Conservation (phyloP, 1,140 invertebrate species). For the Drosophila nigrodunni region DNA sequence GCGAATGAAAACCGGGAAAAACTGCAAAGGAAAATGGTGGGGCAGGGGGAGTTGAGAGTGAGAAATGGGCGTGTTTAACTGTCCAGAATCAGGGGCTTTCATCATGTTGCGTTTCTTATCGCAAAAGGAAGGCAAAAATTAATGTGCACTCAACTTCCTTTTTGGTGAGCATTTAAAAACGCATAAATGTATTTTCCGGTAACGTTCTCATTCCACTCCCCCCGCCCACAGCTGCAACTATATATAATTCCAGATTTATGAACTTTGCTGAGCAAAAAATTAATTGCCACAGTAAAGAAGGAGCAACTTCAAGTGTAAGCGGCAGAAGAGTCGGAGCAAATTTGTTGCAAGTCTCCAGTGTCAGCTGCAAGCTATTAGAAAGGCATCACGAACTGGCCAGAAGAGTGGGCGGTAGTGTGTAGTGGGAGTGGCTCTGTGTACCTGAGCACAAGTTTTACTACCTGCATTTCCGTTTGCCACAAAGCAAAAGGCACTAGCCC, state of each 20-base stretch:
- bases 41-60: background rate
- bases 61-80: background rate
- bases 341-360: conserved; percentile 54
- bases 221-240: background rate
- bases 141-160: conserved; percentile 46
- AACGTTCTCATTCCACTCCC: background rate
- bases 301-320: conserved; percentile 37
- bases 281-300: conserved; percentile 68
- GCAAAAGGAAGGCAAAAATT: conserved; percentile 45
- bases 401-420: background rate
- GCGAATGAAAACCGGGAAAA: background rate
- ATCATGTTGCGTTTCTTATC: conserved; percentile 45
- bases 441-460: conserved; percentile 47
- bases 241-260: conserved; percentile 72
- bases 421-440: conserved; percentile 9
- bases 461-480: conserved; percentile 69
- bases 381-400: conserved; percentile 52
- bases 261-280: conserved; percentile 69
- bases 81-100: conserved; percentile 31
- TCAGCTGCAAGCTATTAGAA: conserved; percentile 80
- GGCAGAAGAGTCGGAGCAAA: conserved; percentile 31
- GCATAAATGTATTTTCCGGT: conserved; percentile 77
- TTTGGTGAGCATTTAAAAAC: conserved; percentile 71
- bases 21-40: background rate
- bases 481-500: conserved; percentile 43